phyloP scores from a whole-genome alignment of 2,797 vertebrate species.

The Lateolabrax maculatus region DNA sequence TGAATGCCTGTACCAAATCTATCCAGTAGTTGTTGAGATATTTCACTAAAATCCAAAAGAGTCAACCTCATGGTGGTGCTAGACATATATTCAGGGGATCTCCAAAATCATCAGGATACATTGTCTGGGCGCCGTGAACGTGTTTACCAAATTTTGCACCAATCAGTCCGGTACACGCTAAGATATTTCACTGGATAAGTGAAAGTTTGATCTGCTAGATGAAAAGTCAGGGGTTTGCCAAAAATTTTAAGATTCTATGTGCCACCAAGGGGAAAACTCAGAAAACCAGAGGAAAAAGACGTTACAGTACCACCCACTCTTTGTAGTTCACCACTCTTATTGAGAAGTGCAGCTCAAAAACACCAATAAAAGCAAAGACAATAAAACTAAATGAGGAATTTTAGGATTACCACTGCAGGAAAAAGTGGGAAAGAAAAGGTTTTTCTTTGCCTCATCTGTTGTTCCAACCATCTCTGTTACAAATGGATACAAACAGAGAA shows the following conservation, averaged over 20 bases:
- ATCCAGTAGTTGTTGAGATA: not conserved
- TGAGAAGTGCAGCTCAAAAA: not conserved
- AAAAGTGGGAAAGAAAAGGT: not conserved
- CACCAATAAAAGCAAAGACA: conserved; percentile 16
- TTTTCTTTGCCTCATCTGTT: conserved; percentile 14
- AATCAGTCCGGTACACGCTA: not conserved
- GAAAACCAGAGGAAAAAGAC: conserved; percentile 3
- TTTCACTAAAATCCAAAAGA: not conserved
- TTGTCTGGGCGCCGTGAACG: too few relatives aligned
- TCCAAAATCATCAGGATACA: too few relatives aligned
- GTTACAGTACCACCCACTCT: conserved; percentile 2
- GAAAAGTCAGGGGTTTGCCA: not conserved
- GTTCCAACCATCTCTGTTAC: conserved; percentile 28
- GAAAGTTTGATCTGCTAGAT: not conserved
- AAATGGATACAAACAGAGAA: conserved; percentile 40
- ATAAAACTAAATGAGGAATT: conserved; percentile 32
- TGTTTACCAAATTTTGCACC: not conserved
- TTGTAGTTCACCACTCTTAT: not conserved
- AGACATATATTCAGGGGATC: too few relatives aligned
- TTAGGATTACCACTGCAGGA: conserved; percentile 10
- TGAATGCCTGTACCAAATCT: not conserved
- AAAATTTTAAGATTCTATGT: not conserved
- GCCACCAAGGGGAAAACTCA: not conserved
- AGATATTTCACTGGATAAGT: not conserved
- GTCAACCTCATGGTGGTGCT: not conserved